Evolutionary conservation across 1,140 invertebrate species (phyloP).

Genomic region (Habropoda laboriosa): DNA sequence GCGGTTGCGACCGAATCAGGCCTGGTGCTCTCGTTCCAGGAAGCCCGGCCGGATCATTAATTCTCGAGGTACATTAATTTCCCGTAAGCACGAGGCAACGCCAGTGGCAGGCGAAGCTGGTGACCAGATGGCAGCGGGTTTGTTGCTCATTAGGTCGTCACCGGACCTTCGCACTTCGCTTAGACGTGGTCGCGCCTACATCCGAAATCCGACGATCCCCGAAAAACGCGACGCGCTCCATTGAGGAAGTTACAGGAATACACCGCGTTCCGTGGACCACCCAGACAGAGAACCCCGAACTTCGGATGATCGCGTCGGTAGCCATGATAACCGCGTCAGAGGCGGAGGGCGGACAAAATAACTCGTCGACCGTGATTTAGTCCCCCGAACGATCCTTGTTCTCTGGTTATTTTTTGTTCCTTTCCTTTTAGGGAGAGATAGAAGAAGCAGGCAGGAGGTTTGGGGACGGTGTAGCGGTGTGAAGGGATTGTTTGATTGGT

Average conservation of each 20-base stretch:
- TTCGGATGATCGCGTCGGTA: slow-evolving; percentile 36
- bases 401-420: too few relatives aligned
- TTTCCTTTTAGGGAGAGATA: background rate
- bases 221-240: slow-evolving; percentile 56
- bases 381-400: background rate
- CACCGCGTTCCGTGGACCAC: slow-evolving; percentile 53
- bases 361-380: slow-evolving; percentile 51
- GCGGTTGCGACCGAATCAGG: slow-evolving; percentile 3
- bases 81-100: slow-evolving; percentile 57
- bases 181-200: slow-evolving; percentile 62
- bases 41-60: slow-evolving; percentile 74
- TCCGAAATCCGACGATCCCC: slow-evolving; percentile 65
- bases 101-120: slow-evolving; percentile 53
- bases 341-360: slow-evolving; percentile 7
- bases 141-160: slow-evolving; percentile 70
- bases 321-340: slow-evolving; percentile 10
- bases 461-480: background rate
- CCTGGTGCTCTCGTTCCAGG: slow-evolving; percentile 55
- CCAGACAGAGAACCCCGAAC: slow-evolving; percentile 30
- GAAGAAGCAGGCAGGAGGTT: background rate
- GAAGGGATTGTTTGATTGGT: slow-evolving; percentile 3
- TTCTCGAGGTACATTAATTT: slow-evolving; percentile 79
- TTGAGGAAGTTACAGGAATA: slow-evolving; percentile 61
- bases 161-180: slow-evolving; percentile 65
- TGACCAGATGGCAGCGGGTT: slow-evolving; percentile 65